A percentile compares a stretch with the other conserved stretches of the same genome.
phyloP scores from a whole-genome alignment of 2,888 invertebrate species.

The Teleogryllus oceanicus region DNA sequence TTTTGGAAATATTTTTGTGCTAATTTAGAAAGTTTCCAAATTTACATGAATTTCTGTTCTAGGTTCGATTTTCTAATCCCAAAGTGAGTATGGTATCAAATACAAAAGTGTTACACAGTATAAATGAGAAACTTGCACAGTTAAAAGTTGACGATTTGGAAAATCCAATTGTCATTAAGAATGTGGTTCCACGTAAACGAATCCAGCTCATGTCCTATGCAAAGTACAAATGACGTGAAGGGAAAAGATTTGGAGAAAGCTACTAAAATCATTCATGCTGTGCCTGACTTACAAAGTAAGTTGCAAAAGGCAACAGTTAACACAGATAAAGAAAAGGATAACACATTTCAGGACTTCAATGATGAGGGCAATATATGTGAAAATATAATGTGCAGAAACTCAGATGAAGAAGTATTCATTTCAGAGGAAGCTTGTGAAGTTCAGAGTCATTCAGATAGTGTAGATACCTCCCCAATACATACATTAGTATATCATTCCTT shows the following conservation, averaged over 20 bases:
- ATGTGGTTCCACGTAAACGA: conserved; percentile 28
- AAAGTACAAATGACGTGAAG: neutral
- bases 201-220: neutral
- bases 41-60: conserved; percentile 28
- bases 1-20: conserved; percentile 3
- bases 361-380: neutral
- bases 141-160: conserved; percentile 35
- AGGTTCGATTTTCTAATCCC: conserved; percentile 18
- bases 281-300: conserved; percentile 3
- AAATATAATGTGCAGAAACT: neutral
- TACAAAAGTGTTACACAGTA: conserved; percentile 70
- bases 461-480: too few relatives aligned
- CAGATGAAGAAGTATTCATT: neutral
- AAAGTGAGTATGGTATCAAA: conserved; percentile 52
- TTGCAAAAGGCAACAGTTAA: neutral
- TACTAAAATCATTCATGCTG: neutral
- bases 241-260: neutral
- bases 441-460: too few relatives aligned
- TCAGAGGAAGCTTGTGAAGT: neutral
- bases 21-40: conserved; percentile 31
- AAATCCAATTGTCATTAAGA: conserved; percentile 27
- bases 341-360: neutral
- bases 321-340: neutral
- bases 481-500: neutral
- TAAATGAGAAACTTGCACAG: conserved; percentile 54